These are phyloP conservation scores for Trachymyrmex septentrionalis DNA, from an alignment of 1,140 invertebrate genomes.

Conservation along the genomic window DNA sequence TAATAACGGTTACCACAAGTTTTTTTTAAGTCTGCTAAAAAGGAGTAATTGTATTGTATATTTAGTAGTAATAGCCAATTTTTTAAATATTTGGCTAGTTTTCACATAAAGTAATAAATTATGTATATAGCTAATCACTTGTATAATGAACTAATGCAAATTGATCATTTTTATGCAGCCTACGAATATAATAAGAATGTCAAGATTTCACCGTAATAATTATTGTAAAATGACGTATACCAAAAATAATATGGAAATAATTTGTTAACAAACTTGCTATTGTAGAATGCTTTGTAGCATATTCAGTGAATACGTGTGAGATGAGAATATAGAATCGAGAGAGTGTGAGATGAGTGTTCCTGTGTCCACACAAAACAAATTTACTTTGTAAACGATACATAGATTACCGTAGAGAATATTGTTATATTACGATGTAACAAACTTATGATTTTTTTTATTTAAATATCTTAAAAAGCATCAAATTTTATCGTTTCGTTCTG, in stretches of 20 bases:
- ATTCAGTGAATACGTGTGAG: slow-evolving; percentile 54
- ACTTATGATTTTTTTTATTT: slow-evolving; percentile 70
- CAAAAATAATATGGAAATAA: slow-evolving; percentile 38
- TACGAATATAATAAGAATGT: not conserved
- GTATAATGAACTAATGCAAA: slow-evolving; percentile 14
- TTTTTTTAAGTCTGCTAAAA: not conserved
- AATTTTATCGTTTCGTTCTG: slow-evolving; percentile 60
- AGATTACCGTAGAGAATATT: slow-evolving; percentile 63
- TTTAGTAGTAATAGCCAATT: slow-evolving; percentile 33
- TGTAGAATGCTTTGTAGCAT: slow-evolving; percentile 37
- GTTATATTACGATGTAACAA: slow-evolving; percentile 37
- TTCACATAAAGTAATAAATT: slow-evolving; percentile 10
- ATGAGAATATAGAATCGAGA: slow-evolving; percentile 48
- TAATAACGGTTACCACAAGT: not conserved
- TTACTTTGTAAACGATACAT: slow-evolving; percentile 58
- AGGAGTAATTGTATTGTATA: not conserved
- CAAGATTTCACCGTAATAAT: slow-evolving; percentile 3
- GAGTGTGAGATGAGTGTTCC: slow-evolving; percentile 60
- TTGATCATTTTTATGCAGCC: not conserved
- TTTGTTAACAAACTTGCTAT: slow-evolving; percentile 47
- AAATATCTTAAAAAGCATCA: slow-evolving; percentile 6
- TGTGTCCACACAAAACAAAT: slow-evolving; percentile 41
- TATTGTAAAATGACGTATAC: slow-evolving; percentile 43
- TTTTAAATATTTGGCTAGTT: not conserved
- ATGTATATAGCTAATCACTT: slow-evolving; percentile 26